Conservation (phyloP, 2,113 vertebrate species). For the Gallinago jamesoni region DNA sequence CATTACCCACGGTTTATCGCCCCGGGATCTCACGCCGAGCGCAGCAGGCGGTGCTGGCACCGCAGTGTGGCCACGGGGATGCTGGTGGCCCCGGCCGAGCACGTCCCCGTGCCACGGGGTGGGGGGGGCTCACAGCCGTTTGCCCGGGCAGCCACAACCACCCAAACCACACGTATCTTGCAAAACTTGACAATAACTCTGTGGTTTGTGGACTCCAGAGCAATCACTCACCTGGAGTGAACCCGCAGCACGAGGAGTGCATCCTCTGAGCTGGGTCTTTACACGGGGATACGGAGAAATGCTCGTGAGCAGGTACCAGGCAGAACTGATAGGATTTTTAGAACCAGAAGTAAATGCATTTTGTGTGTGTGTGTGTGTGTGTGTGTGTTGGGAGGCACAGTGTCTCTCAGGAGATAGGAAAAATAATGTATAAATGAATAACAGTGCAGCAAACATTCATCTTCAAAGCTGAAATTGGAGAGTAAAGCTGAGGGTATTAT, state of each 20-base stretch:
- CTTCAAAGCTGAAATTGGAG: slow-evolving; percentile 50
- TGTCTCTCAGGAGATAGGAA: slow-evolving; percentile 17
- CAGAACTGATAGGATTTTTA: not conserved
- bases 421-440: slow-evolving; percentile 54
- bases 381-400: not conserved
- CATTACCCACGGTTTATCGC: not conserved
- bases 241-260: not conserved
- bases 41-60: not conserved
- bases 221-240: not conserved
- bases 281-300: fast-evolving
- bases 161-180: fast-evolving
- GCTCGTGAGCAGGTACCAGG: not conserved
- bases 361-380: not conserved
- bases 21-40: not conserved
- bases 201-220: not conserved
- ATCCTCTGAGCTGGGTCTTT: fast-evolving
- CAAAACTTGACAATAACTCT: fast-evolving
- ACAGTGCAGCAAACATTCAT: slow-evolving; percentile 42
- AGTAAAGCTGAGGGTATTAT: slow-evolving; percentile 27
- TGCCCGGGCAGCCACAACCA: not conserved
- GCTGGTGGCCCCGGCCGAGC: fast-evolving
- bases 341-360: not conserved
- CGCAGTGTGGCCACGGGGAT: not conserved
- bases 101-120: fast-evolving
- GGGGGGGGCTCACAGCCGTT: fast-evolving